Evolutionary conservation across 2,113 vertebrate genomes (phyloP).

Genomic region (Tupaia tana): DNA sequence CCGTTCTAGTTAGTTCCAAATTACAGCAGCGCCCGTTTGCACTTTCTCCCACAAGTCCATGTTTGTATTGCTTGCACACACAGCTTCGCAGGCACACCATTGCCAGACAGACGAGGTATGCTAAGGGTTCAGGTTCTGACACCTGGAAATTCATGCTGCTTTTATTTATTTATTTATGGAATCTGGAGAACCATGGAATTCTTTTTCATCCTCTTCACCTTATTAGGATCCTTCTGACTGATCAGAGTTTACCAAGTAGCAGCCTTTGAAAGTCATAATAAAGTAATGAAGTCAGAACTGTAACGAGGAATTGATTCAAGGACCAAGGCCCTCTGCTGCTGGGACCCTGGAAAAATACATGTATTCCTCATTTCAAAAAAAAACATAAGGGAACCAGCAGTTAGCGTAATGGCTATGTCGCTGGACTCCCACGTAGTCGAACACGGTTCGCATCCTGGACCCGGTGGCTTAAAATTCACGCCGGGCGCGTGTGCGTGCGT

Average conservation of each 20-base stretch:
- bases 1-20: constrained; percentile 37
- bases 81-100: not conserved
- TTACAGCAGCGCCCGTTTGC: not conserved
- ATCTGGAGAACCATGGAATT: not conserved
- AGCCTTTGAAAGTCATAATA: constrained; percentile 11
- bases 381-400: not conserved
- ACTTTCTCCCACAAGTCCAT: constrained; percentile 15
- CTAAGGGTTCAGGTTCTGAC: constrained; percentile 26
- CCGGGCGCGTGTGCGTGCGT: too few species aligned
- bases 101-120: not conserved
- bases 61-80: not conserved
- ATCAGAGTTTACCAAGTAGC: not conserved
- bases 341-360: not conserved
- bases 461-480: too few species aligned
- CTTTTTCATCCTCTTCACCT: not conserved
- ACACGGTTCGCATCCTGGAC: too few species aligned
- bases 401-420: too few species aligned
- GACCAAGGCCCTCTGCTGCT: constrained; percentile 26
- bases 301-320: constrained; percentile 47
- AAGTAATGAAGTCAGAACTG: not conserved
- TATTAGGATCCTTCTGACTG: not conserved
- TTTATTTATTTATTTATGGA: not conserved
- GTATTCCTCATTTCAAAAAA: constrained; percentile 14
- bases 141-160: not conserved
- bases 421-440: too few species aligned